Evolutionary conservation across 2,888 invertebrate species (phyloP), one percentile per base, ranked within the genome.

Genomic region (Biston betularia): DNA sequence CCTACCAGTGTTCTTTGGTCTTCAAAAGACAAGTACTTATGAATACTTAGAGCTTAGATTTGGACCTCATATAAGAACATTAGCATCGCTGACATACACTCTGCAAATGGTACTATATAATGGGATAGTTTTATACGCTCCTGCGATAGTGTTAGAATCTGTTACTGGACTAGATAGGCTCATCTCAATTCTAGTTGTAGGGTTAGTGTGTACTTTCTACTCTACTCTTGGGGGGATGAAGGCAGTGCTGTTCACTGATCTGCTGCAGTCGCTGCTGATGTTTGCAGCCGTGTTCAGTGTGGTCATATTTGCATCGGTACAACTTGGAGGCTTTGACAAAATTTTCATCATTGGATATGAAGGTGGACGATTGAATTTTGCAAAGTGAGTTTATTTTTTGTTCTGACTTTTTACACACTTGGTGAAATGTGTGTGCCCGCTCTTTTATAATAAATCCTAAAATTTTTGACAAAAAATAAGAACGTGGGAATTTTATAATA

Each of bases 121-220:
- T 94, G 97, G 98, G 0, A 97, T 99, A 76, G 99, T 98, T 15
- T 89, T 99, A 9, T 99, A 98, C 86, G 98, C 99, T 0, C 99
- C 99, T 1, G 97, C 99, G 0, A 94, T 99, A 73, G 98, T 98
- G 0, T 87, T 99, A 24, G 97, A 97, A 86, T 96, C 98, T 1
- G 96, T 98, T 40, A 97, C 97, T 0, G 97, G 97, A n/a, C 89
- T 97, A 8, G 95, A 95, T 69, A 95, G 96, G 88, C 85, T 95
- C 38, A 92, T 95, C 71, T 97, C 97, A 0, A 97, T 98, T 73
- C 84, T 97, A 63, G 94, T 95, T 0, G 96, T 97, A 62, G 97
- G 96, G 1, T 81, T 97, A 53, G 97, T 96, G 5, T 98, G 98
- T 82, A 97, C 97, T 0, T 97, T 98, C 84, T 98, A 98, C 80